Base-by-base conservation (phyloP, 2,113 vertebrate genomes). In the Rhinoderma darwinii region DNA sequence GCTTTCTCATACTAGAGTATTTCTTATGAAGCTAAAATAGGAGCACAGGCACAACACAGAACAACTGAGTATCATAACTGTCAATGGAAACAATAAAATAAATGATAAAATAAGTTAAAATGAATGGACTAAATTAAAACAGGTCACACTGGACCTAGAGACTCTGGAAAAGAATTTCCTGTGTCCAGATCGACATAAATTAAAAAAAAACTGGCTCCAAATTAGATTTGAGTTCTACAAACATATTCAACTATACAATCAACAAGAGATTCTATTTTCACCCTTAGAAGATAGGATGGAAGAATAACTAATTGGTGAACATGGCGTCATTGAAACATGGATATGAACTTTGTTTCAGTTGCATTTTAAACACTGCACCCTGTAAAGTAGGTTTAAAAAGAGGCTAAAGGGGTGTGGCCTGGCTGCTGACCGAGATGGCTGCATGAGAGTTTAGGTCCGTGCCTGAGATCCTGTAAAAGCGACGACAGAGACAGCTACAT, bases 111-210 rank as follows among this genome's bases (percentile, higher is more conserved):
- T 44, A 68, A 51, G 27, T 35, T 72, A 83, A 70, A 50, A 72
- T 50, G 44, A 20, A 83, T 54, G 61, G 82, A 72, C 63, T 18
- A 70, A 83, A 83, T 83, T 83, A 83, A 83, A 83, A 72, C 63
- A 72, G 41, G 61, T 70, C 63, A 82, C 56, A 66, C 25, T 82
- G 79, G 56, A 41, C 79, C 37, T 9, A 3, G 41, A 82, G 51
- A 59, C 51, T 80, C 9, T 25, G 27, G 41, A 76, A 80, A 37
- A 80, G 3, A 41, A 15, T 68, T 66, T 22, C 56, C 59, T 17
- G 41, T 70, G 44, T 73, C 68, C 32, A 73, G 22, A 73, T 37
- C 22, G 25, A 72, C 32, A 54, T 73, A 81, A 15, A 41, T 81
- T 41, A 9, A 59, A n/a, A 41, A 61, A 68, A 35, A 56, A 25